These are phyloP conservation scores for Poeciliopsis occidentalis DNA, from an alignment of 2,113 vertebrate genomes.

Conservation along the genomic window DNA sequence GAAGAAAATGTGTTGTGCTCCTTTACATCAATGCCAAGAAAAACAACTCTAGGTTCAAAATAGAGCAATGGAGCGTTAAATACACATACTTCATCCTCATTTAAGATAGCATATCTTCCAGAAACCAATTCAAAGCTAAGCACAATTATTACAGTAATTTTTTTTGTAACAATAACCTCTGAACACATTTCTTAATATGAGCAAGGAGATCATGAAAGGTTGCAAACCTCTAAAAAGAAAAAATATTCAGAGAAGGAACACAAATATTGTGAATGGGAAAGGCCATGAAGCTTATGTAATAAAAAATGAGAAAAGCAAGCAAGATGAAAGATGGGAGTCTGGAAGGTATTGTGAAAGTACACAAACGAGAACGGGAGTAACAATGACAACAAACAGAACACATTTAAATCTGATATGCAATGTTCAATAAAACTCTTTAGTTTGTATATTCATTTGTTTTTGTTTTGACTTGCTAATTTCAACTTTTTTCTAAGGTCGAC, in stretches of 20 bases:
- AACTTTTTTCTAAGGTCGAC: background rate
- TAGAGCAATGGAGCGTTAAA: slow-evolving; percentile 7
- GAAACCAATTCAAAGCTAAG: slow-evolving; percentile 15
- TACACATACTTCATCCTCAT: background rate
- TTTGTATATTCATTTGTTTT: background rate
- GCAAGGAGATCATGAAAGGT: slow-evolving; percentile 30
- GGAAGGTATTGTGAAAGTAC: slow-evolving; percentile 5
- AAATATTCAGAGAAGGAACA: slow-evolving; percentile 43
- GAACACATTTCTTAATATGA: too few relatives aligned
- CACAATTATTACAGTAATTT: background rate
- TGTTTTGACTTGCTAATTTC: background rate
- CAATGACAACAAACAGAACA: slow-evolving; percentile 1
- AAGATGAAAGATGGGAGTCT: slow-evolving; percentile 25
- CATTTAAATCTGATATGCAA: background rate
- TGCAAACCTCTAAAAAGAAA: slow-evolving; percentile 23
- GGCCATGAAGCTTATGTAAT: slow-evolving; percentile 53
- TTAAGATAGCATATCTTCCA: slow-evolving; percentile 28
- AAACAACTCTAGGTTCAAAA: slow-evolving; percentile 46
- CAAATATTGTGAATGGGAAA: slow-evolving; percentile 6
- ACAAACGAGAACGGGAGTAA: slow-evolving; percentile 6
- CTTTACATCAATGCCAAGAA: slow-evolving; percentile 58
- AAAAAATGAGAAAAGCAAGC: slow-evolving; percentile 18
- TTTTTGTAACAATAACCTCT: background rate
- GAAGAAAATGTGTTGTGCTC: slow-evolving; percentile 24
- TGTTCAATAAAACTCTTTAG: background rate